A percentile compares a stretch with the other conserved stretches of the same genome.
Evolutionary conservation across 2,888 invertebrate species (phyloP).

Genomic region (Salticus scenicus): DNA sequence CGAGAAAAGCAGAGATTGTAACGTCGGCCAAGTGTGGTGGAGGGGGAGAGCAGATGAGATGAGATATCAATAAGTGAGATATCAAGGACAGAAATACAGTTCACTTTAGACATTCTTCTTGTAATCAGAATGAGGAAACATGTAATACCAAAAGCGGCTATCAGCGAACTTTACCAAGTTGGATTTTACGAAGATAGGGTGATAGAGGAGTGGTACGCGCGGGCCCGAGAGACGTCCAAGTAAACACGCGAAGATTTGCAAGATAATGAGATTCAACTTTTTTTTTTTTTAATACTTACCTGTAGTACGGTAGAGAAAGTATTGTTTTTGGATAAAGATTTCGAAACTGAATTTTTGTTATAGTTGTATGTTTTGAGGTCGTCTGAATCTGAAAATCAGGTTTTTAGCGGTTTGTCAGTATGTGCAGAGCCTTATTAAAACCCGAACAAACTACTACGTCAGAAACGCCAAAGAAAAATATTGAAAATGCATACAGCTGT

Average conservation of each 20-base stretch:
- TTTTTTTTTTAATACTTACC: too few species aligned
- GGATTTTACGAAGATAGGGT: background rate
- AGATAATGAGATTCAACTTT: too few species aligned
- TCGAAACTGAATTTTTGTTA: too few species aligned
- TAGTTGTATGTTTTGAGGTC: too few species aligned
- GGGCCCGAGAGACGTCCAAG: background rate
- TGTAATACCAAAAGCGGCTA: background rate
- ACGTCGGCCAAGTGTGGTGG: background rate
- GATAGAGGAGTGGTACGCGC: background rate
- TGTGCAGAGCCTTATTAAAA: too few species aligned
- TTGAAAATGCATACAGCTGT: too few species aligned
- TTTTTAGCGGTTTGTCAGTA: too few species aligned
- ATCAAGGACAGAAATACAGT: background rate
- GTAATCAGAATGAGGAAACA: background rate
- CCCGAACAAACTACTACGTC: too few species aligned
- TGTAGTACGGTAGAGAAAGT: too few species aligned
- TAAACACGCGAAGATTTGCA: background rate
- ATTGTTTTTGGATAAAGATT: too few species aligned
- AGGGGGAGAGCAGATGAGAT: background rate
- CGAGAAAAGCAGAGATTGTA: background rate
- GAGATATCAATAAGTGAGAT: background rate
- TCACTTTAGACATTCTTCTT: background rate
- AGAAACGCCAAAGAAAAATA: too few species aligned
- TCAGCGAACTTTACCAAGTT: background rate
- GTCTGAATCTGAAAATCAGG: too few species aligned